Evolutionary conservation across 2,888 invertebrate genomes (phyloP).

Genomic region (Acleris cristana): DNA sequence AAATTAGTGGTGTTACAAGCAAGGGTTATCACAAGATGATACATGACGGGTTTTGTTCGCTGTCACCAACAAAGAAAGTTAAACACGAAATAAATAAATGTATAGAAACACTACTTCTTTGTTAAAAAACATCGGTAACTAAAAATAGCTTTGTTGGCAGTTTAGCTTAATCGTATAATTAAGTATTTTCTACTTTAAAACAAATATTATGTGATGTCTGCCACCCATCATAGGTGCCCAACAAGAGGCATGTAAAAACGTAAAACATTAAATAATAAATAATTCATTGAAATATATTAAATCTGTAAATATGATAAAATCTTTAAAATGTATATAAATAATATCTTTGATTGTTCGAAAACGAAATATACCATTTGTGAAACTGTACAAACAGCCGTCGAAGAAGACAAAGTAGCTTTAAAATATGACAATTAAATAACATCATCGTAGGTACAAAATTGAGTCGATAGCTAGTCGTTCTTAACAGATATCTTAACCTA

Average conservation of each 20-base stretch:
- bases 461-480: conserved; percentile 71
- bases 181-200: conserved; percentile 60
- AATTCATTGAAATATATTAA: conserved; percentile 65
- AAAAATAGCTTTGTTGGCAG: conserved; percentile 73
- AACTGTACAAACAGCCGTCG: conserved; percentile 74
- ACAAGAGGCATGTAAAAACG: conserved; percentile 60
- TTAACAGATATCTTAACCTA: conserved; percentile 76
- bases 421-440: conserved; percentile 58
- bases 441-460: conserved; percentile 77
- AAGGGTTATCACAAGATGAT: conserved; percentile 78
- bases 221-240: conserved; percentile 56
- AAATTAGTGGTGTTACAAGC: conserved; percentile 83
- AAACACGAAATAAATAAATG: conserved; percentile 55
- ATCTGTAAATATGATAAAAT: conserved; percentile 67
- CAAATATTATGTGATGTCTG: conserved; percentile 64
- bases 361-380: conserved; percentile 72
- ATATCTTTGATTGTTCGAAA: conserved; percentile 69
- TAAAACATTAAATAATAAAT: conserved; percentile 68
- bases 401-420: conserved; percentile 60
- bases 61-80: conserved; percentile 52
- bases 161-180: conserved; percentile 59
- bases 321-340: conserved; percentile 67
- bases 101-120: conserved; percentile 69
- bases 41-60: conserved; percentile 55
- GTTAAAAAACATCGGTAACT: conserved; percentile 77